Conservation (phyloP, 2,797 vertebrate species). For the Hydrolagus colliei region DNA sequence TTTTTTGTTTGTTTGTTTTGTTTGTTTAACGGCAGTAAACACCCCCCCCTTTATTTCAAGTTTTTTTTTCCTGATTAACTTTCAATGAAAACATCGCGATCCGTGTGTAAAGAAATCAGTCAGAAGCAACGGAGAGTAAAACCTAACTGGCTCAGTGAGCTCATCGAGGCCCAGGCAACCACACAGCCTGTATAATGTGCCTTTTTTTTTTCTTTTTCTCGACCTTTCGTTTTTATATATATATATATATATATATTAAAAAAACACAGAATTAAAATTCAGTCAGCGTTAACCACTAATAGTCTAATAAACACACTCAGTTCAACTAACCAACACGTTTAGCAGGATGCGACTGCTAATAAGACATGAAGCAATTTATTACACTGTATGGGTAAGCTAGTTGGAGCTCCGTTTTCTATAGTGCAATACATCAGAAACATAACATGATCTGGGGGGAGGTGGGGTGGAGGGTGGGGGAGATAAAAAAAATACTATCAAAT, state of each 20-base stretch:
- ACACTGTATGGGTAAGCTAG: conserved; percentile 3
- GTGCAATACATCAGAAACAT: conserved; percentile 20
- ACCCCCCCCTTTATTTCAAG: conserved; percentile 30
- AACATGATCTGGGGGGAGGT: not conserved
- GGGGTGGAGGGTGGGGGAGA: not conserved
- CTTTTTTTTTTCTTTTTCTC: not conserved
- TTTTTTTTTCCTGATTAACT: conserved; percentile 30
- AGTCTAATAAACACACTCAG: conserved; percentile 23
- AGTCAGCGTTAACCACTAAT: conserved; percentile 16
- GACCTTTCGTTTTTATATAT: not conserved
- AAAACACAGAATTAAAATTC: conserved; percentile 24
- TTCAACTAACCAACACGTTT: conserved; percentile 21
- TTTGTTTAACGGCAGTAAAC: conserved; percentile 19
- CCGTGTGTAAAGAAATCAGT: conserved; percentile 19
- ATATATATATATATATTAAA: not conserved
- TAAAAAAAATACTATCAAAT: not conserved
- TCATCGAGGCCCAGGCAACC: not conserved
- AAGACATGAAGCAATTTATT: conserved; percentile 23
- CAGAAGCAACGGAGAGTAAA: not conserved
- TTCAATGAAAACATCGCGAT: conserved; percentile 25
- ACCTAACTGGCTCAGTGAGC: not conserved
- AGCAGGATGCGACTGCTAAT: conserved; percentile 10
- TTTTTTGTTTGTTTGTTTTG: not conserved
- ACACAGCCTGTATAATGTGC: not conserved
- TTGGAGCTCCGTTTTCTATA: conserved; percentile 11